Percentiles rank a stretch among this genome's conserved stretches.
Conservation (phyloP, 2,888 invertebrate species). For the Matsumyia berberina region DNA sequence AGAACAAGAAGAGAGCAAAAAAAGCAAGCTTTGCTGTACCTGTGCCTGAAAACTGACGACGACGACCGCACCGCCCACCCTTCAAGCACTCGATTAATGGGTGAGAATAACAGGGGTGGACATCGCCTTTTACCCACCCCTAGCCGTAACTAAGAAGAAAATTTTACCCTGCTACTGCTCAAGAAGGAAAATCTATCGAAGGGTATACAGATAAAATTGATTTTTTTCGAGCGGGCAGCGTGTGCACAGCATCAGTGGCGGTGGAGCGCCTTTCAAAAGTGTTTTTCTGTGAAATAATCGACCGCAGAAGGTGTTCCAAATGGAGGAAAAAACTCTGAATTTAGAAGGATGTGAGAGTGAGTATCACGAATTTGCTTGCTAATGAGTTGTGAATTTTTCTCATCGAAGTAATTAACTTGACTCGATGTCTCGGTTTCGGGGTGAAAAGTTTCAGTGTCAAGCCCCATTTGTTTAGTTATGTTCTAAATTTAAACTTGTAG, state of each 20-base stretch:
- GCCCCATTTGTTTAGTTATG: slow-evolving; percentile 10
- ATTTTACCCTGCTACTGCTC: slow-evolving; percentile 52
- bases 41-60: slow-evolving; percentile 16
- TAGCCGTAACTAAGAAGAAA: slow-evolving; percentile 64
- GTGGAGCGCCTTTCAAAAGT: slow-evolving; percentile 10
- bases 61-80: slow-evolving; percentile 52
- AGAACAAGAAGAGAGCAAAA: slow-evolving; percentile 3
- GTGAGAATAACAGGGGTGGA: slow-evolving; percentile 63
- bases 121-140: slow-evolving; percentile 68
- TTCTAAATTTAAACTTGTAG: slow-evolving; percentile 35
- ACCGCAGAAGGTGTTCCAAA: neutral
- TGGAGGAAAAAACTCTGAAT: slow-evolving; percentile 49
- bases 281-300: neutral
- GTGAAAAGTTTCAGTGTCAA: neutral
- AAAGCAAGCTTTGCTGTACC: neutral
- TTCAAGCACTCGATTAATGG: slow-evolving; percentile 30
- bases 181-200: slow-evolving; percentile 51
- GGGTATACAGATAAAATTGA: slow-evolving; percentile 69
- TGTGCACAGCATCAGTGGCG: slow-evolving; percentile 37
- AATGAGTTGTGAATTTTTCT: neutral
- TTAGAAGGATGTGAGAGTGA: slow-evolving; percentile 62
- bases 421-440: neutral
- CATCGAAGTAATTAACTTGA: neutral
- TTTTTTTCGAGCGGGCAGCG: slow-evolving; percentile 60
- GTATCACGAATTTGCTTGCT: slow-evolving; percentile 21